phyloP scores from a whole-genome alignment of 2,113 vertebrate genomes.

The Anguilla rostrata region DNA sequence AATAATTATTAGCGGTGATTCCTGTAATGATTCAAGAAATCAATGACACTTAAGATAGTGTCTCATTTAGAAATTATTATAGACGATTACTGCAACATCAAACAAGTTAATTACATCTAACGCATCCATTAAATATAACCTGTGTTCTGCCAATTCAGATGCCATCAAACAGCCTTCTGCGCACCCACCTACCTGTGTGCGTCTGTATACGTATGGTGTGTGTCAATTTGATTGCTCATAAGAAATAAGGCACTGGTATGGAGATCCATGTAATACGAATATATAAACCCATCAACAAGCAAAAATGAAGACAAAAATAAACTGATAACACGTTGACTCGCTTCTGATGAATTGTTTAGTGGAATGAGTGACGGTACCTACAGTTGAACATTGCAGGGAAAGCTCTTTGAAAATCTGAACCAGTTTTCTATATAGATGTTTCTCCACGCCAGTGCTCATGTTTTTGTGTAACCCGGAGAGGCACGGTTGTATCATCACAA shows the following conservation, averaged over 20 bases:
- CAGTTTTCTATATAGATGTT: too few relatives aligned
- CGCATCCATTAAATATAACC: background rate
- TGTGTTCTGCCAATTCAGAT: background rate
- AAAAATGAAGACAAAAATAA: too few relatives aligned
- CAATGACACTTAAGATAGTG: background rate
- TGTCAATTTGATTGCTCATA: background rate
- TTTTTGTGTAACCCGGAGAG: too few relatives aligned
- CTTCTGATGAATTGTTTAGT: too few relatives aligned
- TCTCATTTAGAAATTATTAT: background rate
- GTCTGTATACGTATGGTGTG: background rate
- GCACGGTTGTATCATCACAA: background rate
- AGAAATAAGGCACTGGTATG: background rate
- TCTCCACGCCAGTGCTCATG: too few relatives aligned
- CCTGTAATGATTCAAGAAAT: background rate
- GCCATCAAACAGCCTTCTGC: background rate
- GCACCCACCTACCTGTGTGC: background rate
- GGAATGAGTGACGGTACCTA: too few relatives aligned
- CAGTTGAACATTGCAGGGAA: too few relatives aligned
- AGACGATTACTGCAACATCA: background rate
- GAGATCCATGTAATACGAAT: background rate
- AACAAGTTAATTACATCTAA: constrained; percentile 1
- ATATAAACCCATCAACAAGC: too few relatives aligned
- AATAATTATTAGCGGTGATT: background rate
- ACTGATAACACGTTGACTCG: too few relatives aligned
- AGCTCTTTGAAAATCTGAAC: too few relatives aligned